Conservation (phyloP, 2,888 invertebrate genomes). For the Gryllus longicercus region DNA sequence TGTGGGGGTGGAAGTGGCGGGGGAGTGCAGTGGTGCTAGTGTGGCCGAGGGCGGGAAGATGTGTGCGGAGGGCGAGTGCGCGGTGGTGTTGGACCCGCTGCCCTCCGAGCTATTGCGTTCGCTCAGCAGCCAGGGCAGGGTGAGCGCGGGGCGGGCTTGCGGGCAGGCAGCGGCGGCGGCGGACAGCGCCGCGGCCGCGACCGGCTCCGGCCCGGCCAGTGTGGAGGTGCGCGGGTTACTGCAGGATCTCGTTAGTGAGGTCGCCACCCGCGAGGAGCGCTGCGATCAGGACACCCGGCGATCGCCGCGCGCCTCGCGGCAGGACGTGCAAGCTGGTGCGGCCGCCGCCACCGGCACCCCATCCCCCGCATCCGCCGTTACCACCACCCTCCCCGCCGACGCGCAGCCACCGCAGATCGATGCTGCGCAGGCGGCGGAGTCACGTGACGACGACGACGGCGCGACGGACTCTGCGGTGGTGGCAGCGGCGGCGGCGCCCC, state of each 20-base stretch:
- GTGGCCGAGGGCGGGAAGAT: constrained; percentile 39
- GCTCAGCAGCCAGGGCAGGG: constrained; percentile 31
- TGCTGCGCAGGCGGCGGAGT: constrained; percentile 21
- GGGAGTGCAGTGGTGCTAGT: constrained; percentile 21
- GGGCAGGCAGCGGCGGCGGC: constrained; percentile 42
- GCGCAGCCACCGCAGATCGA: neutral
- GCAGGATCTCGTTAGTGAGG: neutral
- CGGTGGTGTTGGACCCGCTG: constrained; percentile 37
- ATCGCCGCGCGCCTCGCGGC: constrained; percentile 36
- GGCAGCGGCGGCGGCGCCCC: constrained; percentile 44
- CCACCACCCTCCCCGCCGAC: no score
- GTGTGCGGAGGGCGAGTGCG: constrained; percentile 36
- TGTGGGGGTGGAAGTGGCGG: constrained; percentile 25
- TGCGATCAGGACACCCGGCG: constrained; percentile 41
- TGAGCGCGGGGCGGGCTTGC: constrained; percentile 36
- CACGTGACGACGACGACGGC: constrained; percentile 40
- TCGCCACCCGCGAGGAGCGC: neutral
- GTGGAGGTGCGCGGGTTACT: neutral
- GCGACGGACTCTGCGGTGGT: constrained; percentile 45
- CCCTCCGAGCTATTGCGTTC: constrained; percentile 36
- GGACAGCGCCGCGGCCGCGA: constrained; percentile 39
- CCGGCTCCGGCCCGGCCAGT: constrained; percentile 28
- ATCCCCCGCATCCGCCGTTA: no score
- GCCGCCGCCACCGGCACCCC: neutral
- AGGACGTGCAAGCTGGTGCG: constrained; percentile 26